Evolutionary conservation across 2,888 invertebrate genomes (phyloP).

Genomic region (Mantis religiosa): DNA sequence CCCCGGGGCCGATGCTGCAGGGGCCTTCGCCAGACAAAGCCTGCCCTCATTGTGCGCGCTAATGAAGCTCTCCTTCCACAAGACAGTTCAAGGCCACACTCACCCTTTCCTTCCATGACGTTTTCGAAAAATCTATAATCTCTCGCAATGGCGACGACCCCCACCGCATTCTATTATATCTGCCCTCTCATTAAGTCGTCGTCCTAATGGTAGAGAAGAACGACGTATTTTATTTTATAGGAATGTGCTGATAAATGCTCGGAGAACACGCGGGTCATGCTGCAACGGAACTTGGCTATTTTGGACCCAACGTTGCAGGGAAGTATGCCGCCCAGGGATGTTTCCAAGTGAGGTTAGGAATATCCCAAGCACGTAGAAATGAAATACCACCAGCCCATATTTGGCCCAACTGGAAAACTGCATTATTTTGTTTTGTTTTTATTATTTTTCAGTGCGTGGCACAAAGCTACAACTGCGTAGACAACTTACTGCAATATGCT

Average conservation of each 20-base stretch:
- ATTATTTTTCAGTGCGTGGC: no score
- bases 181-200: neutral
- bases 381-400: no score
- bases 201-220: neutral
- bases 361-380: no score
- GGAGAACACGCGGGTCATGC: neutral
- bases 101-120: neutral
- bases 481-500: no score
- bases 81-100: neutral
- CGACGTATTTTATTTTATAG: neutral
- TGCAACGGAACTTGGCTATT: neutral
- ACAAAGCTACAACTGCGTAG: no score
- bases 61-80: neutral
- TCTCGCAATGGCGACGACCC: neutral
- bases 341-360: neutral
- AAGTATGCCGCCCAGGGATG: neutral
- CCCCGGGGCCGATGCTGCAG: neutral
- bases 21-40: neutral
- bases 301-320: neutral
- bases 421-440: no score
- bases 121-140: neutral
- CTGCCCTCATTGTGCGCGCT: neutral
- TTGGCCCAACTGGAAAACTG: no score
- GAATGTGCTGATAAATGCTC: neutral
- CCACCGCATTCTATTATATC: neutral